A percentile compares a stretch with the other conserved stretches of the same genome.
These are phyloP conservation scores for Hiodon alosoides DNA, from an alignment of 2,113 vertebrate species.

Conservation along the genomic window DNA sequence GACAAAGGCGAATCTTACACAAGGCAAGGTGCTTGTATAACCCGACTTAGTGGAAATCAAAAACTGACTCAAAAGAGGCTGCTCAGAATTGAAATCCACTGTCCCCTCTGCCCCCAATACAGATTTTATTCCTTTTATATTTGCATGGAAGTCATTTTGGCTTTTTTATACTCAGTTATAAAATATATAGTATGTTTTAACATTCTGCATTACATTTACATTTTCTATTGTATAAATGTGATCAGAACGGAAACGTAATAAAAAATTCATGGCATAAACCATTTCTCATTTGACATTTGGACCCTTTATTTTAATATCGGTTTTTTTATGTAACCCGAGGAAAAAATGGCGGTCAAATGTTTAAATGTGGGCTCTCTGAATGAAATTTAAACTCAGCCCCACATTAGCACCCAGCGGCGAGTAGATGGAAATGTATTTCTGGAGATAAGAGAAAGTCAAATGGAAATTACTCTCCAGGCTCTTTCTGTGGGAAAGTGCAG, in stretches of 20 bases:
- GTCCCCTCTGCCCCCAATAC: conserved; percentile 40
- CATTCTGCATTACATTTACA: conserved; percentile 62
- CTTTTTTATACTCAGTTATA: conserved; percentile 62
- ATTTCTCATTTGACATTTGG: conserved; percentile 64
- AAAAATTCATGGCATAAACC: conserved; percentile 64
- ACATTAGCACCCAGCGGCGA: conserved; percentile 61
- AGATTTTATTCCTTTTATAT: conserved; percentile 53
- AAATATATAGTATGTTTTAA: conserved; percentile 56
- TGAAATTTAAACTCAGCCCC: conserved; percentile 58
- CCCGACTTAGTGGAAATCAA: neutral
- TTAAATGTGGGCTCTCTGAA: conserved; percentile 59
- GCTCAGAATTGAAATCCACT: conserved; percentile 7
- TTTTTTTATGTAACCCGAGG: conserved; percentile 55
- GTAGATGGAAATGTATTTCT: conserved; percentile 58
- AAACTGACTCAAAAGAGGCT: neutral
- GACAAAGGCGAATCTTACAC: neutral
- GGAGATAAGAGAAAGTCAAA: conserved; percentile 68
- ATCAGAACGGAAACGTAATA: conserved; percentile 53
- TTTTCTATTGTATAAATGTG: conserved; percentile 64
- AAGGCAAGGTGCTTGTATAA: neutral
- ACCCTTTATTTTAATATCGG: conserved; percentile 59
- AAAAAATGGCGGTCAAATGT: conserved; percentile 64
- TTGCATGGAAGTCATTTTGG: conserved; percentile 55
- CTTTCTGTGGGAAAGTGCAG: conserved; percentile 39
- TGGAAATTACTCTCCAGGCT: conserved; percentile 57